phyloP scores from a whole-genome alignment of 37 sponge, comb jelly and placozoan genomes.

The Haliclona indistincta region DNA sequence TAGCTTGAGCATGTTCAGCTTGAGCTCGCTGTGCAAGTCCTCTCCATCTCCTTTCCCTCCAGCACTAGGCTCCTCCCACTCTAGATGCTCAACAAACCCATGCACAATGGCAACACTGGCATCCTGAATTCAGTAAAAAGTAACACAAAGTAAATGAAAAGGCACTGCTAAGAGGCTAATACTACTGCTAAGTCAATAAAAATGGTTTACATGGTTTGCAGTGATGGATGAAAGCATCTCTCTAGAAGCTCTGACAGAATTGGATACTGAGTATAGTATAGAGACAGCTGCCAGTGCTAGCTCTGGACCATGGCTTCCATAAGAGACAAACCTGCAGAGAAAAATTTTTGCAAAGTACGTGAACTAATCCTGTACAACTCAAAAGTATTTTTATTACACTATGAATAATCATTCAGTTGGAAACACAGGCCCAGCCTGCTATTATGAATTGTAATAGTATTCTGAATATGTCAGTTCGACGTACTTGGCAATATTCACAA shows the following conservation, averaged over 20 bases:
- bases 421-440: too few relatives aligned
- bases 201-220: constrained; percentile 54
- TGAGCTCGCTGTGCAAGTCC: constrained; percentile 19
- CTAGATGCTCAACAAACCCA: constrained; percentile 88
- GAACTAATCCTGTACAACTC: too few relatives aligned
- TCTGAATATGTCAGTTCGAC: too few relatives aligned
- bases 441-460: too few relatives aligned
- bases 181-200: too few relatives aligned
- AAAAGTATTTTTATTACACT: too few relatives aligned
- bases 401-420: too few relatives aligned
- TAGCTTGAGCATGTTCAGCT: constrained; percentile 79
- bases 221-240: constrained; percentile 46
- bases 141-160: neutral
- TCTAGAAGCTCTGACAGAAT: constrained; percentile 30
- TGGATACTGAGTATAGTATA: constrained; percentile 58
- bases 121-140: constrained; percentile 30
- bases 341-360: too few relatives aligned
- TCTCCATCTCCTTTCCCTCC: neutral
- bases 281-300: constrained; percentile 75
- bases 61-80: constrained; percentile 24
- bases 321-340: constrained; percentile 71
- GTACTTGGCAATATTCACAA: constrained; percentile 86
- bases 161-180: too few relatives aligned
- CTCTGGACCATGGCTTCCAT: constrained; percentile 62
- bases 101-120: constrained; percentile 43